Percentiles rank a stretch among this genome's conserved stretches.
Evolutionary conservation across 2,113 vertebrate species (phyloP).

Genomic region (Phrynosoma platyrhinos): DNA sequence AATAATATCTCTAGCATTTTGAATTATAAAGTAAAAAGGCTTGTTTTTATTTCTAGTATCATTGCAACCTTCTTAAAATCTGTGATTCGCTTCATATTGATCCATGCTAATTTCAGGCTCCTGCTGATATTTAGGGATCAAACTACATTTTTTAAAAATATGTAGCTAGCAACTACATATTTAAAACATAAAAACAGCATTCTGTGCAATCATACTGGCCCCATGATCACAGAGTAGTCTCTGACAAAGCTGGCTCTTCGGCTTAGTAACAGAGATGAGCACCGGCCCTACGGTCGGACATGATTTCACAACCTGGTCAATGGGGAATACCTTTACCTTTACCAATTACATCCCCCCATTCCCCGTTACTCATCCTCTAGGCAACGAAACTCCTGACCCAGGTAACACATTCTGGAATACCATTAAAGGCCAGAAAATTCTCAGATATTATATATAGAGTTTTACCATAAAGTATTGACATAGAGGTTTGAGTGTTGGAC

Average conservation of each 20-base stretch:
- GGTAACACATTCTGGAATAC: not conserved
- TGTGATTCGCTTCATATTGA: not conserved
- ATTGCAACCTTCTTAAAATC: not conserved
- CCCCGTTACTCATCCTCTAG: not conserved
- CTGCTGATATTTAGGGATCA: not conserved
- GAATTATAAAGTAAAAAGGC: not conserved
- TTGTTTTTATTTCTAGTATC: not conserved
- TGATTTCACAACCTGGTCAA: too few relatives aligned
- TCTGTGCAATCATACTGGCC: too few relatives aligned
- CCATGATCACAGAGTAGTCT: too few relatives aligned
- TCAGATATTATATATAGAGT: not conserved
- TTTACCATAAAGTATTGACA: not conserved
- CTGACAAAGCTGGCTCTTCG: too few relatives aligned
- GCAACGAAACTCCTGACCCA: not conserved
- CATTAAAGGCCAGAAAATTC: not conserved
- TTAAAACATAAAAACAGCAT: too few relatives aligned
- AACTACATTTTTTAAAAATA: not conserved
- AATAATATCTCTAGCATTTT: not conserved
- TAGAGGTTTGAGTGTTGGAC: too few relatives aligned
- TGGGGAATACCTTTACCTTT: too few relatives aligned
- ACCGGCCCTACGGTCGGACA: too few relatives aligned
- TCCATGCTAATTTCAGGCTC: not conserved
- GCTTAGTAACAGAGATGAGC: too few relatives aligned
- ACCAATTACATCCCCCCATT: not conserved
- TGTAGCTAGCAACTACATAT: too few relatives aligned